A percentile compares a stretch with the other conserved stretches of the same genome.
phyloP scores from a whole-genome alignment of 2,113 vertebrate species.

The Salvelinus sp. region DNA sequence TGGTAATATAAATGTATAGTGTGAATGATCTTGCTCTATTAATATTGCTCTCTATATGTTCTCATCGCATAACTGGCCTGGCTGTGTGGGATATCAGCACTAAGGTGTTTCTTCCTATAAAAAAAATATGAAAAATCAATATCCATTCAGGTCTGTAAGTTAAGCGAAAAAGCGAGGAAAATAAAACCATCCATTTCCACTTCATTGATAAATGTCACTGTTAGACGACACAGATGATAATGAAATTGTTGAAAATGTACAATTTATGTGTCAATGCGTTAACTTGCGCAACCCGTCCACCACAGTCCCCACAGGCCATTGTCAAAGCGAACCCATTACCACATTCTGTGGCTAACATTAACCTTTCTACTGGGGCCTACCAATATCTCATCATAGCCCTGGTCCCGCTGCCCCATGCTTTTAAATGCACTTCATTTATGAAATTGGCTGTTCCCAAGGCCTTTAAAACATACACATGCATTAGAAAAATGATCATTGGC shows the following conservation, averaged over 20 bases:
- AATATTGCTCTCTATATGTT: slow-evolving; percentile 27
- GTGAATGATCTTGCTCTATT: slow-evolving; percentile 35
- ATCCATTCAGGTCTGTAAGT: slow-evolving; percentile 64
- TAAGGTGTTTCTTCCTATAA: slow-evolving; percentile 61
- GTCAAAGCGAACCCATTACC: slow-evolving; percentile 72
- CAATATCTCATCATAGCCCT: slow-evolving; percentile 68
- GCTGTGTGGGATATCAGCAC: slow-evolving; percentile 54
- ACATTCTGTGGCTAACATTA: slow-evolving; percentile 68
- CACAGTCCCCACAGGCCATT: slow-evolving; percentile 69
- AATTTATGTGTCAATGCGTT: slow-evolving; percentile 74
- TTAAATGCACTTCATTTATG: slow-evolving; percentile 59
- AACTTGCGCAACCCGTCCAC: slow-evolving; percentile 48
- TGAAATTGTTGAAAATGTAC: slow-evolving; percentile 74
- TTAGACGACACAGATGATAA: slow-evolving; percentile 63
- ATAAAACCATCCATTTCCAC: slow-evolving; percentile 67
- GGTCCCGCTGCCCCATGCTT: slow-evolving; percentile 48
- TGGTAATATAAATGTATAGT: slow-evolving; percentile 18
- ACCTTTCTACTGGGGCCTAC: slow-evolving; percentile 71
- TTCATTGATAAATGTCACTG: slow-evolving; percentile 66
- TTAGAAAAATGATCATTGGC: slow-evolving; percentile 72
- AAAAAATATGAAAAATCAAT: slow-evolving; percentile 73
- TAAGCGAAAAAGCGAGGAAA: slow-evolving; percentile 60
- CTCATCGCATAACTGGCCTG: slow-evolving; percentile 61
- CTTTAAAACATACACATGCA: slow-evolving; percentile 67
- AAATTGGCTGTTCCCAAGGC: slow-evolving; percentile 55